Base-by-base conservation (phyloP, 2,888 invertebrate genomes). In the Callosobruchus maculatus region DNA sequence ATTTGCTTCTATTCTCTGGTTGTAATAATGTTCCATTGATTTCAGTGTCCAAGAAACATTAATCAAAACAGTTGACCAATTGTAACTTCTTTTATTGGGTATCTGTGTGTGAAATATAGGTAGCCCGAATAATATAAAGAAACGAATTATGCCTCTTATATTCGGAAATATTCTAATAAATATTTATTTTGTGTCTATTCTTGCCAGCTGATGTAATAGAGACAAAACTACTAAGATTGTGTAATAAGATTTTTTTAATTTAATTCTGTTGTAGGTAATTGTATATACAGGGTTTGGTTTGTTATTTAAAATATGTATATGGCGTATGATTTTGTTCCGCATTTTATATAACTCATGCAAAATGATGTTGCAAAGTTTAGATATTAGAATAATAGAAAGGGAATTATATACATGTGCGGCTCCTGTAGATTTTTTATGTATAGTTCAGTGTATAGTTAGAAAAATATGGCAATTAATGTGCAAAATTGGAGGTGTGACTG, bases 211-310 rank as follows among this genome's bases (percentile, higher is more conserved):
- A 49, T 13, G 49, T 49, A 7, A 49, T 13, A 18, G 49, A 49
- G 5, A 49, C 49, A 49, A 49, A 49, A 49, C 49, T 49, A 13
- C 49, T 49, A 13, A 13, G 49, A 18, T 49, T 49, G 49, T 49
- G 49, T 49, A 49, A 13, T 49, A 49, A 49, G 13, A 49, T 49
- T 49, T 7, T 49, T 49, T 49, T 49, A 13, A 72, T 73, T 49
- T 18, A 49, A 49, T 49, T 49, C 71, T 67, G 30, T 22, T 77
- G 77, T 77, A 77, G 77, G 76, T 77, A 77, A 77, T 75, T 77
- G 77, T 77, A 77, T 73, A 77, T 77, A 77, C 73, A 70, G 68
- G 71, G 13, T 1, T 49, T 49, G 49, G 4, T 49, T 18, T 49
- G 49, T 49, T 49, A 1, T 5, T 49, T 18, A 49, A 18, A 0